Percentiles rank a stretch among this genome's conserved stretches.
Evolutionary conservation across 2,113 vertebrate genomes (phyloP).

Genomic region (Phrynocephalus versicolor): DNA sequence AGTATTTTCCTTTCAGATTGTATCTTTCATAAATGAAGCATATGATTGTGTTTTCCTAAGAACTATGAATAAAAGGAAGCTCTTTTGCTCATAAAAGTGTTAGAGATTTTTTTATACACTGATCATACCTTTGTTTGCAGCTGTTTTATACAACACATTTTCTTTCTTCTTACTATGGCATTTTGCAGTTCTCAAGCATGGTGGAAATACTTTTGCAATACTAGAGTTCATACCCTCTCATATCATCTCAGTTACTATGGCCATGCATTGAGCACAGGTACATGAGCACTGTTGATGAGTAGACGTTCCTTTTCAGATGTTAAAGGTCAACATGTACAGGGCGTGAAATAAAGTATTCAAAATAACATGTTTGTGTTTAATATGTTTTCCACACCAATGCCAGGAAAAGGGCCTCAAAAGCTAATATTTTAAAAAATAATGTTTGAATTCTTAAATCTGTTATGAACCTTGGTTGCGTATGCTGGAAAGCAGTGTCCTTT

Average conservation of each 20-base stretch:
- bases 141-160: not conserved
- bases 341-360: too few relatives aligned
- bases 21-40: conserved; percentile 67
- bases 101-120: conserved; percentile 57
- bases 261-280: not conserved
- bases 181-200: conserved; percentile 19
- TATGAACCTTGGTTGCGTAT: too few relatives aligned
- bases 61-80: conserved; percentile 63
- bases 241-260: conserved; percentile 20
- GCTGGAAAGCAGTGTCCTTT: too few relatives aligned
- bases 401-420: too few relatives aligned
- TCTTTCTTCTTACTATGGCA: conserved; percentile 4
- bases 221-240: conserved; percentile 37
- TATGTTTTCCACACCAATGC: too few relatives aligned
- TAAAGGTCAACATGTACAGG: not conserved
- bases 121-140: conserved; percentile 21
- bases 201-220: conserved; percentile 2
- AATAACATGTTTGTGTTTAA: too few relatives aligned
- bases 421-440: too few relatives aligned
- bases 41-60: conserved; percentile 71
- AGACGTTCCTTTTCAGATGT: not conserved
- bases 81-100: conserved; percentile 50
- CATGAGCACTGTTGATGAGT: not conserved
- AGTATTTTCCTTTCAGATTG: conserved; percentile 37
- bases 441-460: too few relatives aligned